phyloP scores from a whole-genome alignment of 2,113 vertebrate species.

The Tragelaphus buxtoni region DNA sequence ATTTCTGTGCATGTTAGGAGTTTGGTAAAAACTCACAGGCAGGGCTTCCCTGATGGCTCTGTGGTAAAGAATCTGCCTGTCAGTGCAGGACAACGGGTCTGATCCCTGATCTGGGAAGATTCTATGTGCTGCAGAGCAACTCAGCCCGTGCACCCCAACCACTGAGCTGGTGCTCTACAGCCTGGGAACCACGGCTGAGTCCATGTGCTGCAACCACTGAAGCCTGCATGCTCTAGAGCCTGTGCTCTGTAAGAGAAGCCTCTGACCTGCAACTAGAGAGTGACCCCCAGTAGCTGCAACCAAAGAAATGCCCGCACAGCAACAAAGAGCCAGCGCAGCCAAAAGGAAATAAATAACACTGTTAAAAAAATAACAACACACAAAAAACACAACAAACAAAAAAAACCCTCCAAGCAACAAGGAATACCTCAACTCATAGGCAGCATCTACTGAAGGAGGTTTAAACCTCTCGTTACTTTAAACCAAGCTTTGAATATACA shows the following conservation, averaged over 20 bases:
- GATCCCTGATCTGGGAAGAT: background rate
- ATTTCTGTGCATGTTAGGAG: constrained; percentile 50
- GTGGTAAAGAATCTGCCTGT: background rate
- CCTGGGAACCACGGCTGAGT: background rate
- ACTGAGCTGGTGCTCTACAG: fast-evolving
- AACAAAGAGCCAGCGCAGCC: background rate
- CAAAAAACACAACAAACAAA: background rate
- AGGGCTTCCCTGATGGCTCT: background rate
- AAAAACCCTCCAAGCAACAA: background rate
- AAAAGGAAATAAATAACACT: background rate
- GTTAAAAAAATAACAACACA: background rate
- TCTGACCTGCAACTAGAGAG: background rate
- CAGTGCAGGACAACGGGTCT: background rate
- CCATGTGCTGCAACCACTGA: background rate
- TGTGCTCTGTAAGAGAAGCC: background rate
- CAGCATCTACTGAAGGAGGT: background rate
- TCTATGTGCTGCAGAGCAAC: background rate
- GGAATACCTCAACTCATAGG: constrained; percentile 21
- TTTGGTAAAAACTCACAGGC: constrained; percentile 56
- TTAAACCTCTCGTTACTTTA: background rate
- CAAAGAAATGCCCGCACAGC: background rate
- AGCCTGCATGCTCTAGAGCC: background rate
- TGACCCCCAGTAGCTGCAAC: background rate
- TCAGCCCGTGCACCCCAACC: background rate
- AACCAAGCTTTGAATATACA: background rate